These are phyloP conservation scores for Drosophila cardini DNA, from an alignment of 1,140 invertebrate species.

Conservation along the genomic window DNA sequence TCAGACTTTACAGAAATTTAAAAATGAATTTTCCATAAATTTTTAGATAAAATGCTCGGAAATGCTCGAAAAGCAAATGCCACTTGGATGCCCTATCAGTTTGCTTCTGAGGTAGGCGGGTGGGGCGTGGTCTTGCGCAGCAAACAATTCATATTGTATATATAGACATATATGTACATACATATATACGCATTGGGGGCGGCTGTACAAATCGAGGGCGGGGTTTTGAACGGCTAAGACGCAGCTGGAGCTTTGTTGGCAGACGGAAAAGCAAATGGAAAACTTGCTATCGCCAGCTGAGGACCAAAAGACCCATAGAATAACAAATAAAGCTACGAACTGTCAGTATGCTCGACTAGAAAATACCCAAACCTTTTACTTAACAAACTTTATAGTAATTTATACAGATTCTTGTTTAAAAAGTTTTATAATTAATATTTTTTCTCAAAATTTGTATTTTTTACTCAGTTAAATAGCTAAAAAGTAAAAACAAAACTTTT, in stretches of 20 bases:
- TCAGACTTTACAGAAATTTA: not conserved
- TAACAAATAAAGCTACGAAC: slow-evolving; percentile 11
- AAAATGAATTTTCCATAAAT: not conserved
- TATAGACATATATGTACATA: not conserved
- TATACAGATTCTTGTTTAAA: too few species aligned
- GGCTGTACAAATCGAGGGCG: slow-evolving; percentile 7
- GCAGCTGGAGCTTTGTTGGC: slow-evolving; percentile 58
- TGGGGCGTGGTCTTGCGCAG: slow-evolving; percentile 40
- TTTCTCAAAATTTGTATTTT: too few species aligned
- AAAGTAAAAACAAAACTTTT: too few species aligned
- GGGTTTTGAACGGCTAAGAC: slow-evolving; percentile 31
- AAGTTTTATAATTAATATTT: too few species aligned
- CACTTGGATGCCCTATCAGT: slow-evolving; percentile 7
- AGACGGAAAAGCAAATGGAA: slow-evolving; percentile 66
- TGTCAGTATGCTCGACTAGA: not conserved
- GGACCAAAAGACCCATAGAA: slow-evolving; percentile 21
- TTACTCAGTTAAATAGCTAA: too few species aligned
- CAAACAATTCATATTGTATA: not conserved
- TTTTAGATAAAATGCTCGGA: not conserved
- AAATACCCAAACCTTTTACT: too few species aligned
- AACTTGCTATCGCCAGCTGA: slow-evolving; percentile 57
- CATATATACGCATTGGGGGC: not conserved
- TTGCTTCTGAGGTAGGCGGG: not conserved
- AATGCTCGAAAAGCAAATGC: slow-evolving; percentile 9
- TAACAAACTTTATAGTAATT: too few species aligned